Evolutionary conservation across 2,113 vertebrate species (phyloP).

Genomic region (Petroica traversi): DNA sequence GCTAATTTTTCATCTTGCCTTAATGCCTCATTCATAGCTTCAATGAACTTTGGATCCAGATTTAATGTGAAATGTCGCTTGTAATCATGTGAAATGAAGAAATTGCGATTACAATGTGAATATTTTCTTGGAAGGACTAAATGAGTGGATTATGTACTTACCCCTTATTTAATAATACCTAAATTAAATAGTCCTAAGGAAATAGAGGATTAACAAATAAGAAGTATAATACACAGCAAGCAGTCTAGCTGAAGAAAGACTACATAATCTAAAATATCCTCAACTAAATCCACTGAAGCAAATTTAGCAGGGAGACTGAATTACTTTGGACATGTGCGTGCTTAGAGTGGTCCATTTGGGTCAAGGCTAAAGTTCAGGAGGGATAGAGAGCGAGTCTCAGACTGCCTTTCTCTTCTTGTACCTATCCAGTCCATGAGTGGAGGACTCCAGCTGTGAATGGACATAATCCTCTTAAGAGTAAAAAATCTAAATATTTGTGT

Average conservation of each 20-base stretch:
- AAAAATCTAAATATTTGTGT: conserved; percentile 32
- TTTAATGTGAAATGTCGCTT: neutral
- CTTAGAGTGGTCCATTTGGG: conserved; percentile 39
- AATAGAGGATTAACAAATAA: conserved; percentile 59
- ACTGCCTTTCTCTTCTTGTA: neutral
- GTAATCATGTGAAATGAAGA: conserved; percentile 33
- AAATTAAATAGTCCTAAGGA: conserved; percentile 51
- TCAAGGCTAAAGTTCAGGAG: conserved; percentile 56
- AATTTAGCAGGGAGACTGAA: conserved; percentile 19
- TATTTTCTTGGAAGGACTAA: conserved; percentile 47
- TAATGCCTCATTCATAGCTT: neutral
- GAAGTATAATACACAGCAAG: conserved; percentile 51
- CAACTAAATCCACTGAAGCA: conserved; percentile 37
- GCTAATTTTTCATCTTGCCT: conserved; percentile 21
- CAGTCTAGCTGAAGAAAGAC: conserved; percentile 49
- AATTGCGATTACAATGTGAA: neutral
- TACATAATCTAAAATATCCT: conserved; percentile 51
- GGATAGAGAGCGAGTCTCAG: neutral
- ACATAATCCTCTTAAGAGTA: conserved; percentile 38
- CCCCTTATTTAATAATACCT: conserved; percentile 41
- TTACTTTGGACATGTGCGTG: conserved; percentile 5
- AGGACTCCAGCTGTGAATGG: conserved; percentile 42
- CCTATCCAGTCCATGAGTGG: neutral
- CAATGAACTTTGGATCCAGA: neutral
- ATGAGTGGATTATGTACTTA: conserved; percentile 63